These are phyloP conservation scores for Pristiophorus japonicus DNA, from an alignment of 2,113 vertebrate species.

Conservation along the genomic window DNA sequence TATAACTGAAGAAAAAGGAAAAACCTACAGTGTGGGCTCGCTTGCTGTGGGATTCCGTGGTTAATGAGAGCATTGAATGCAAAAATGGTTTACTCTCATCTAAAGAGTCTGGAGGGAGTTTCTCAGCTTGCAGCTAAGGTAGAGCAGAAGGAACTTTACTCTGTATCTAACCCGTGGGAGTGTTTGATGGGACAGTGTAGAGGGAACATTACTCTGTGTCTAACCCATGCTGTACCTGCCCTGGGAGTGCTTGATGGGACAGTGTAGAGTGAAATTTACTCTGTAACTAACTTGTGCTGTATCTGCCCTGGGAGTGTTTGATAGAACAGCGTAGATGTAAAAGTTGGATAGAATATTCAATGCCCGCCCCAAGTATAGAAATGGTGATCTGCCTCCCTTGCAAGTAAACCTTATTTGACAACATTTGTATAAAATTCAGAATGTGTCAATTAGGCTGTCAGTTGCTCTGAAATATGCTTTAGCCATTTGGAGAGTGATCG, in stretches of 20 bases:
- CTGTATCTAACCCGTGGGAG: background rate
- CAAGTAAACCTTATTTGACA: background rate
- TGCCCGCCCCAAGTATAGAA: background rate
- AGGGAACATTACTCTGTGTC: background rate
- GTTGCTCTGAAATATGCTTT: background rate
- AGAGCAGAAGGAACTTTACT: background rate
- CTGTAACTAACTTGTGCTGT: background rate
- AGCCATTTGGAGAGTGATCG: background rate
- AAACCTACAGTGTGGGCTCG: background rate
- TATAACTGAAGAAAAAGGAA: background rate
- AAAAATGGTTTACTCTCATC: background rate
- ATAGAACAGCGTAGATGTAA: background rate
- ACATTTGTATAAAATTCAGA: background rate
- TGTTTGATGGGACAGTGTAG: background rate
- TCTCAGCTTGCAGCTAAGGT: background rate
- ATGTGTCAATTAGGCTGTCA: background rate
- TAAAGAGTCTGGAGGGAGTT: background rate
- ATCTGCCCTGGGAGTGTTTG: background rate
- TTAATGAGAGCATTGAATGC: background rate
- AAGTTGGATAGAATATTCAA: background rate
- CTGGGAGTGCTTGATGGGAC: background rate
- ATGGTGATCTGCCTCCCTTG: background rate
- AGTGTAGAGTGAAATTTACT: background rate
- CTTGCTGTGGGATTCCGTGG: background rate
- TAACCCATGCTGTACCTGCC: background rate